Evolutionary conservation across 1,140 invertebrate genomes (phyloP), one percentile per base, ranked within the genome.

Genomic region (Acyrthosiphon pisum): DNA sequence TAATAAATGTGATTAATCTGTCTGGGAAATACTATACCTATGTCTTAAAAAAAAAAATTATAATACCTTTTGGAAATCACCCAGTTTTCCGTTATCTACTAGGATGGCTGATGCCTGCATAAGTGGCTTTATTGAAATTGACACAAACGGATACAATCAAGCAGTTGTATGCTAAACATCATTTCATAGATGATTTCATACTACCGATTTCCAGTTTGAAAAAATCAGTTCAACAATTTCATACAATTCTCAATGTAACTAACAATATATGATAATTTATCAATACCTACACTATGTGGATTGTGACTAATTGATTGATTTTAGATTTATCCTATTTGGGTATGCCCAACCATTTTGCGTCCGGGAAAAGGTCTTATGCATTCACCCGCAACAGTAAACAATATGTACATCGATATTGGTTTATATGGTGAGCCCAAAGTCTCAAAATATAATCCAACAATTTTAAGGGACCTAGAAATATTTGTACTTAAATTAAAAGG

Each of bases 181-280:
- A 98, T 95, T 96, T 98, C n/a, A 96, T 98, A 90, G 97, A 98
- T 95, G 98, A 98, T 94, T 97, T 98, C 97, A 95, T 98, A 87
- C 96, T 98, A 7, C 98, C 98, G 0, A 95, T 98, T 37, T 95
- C 95, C 30, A 95, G 95, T 6, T 94, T 98, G 20, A 95, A 96
- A 94, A 95, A 96, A 6, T 96, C 97, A 35, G 95, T 98, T 3
- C 93, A 96, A 35, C 95, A 96, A 46, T 97, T 98, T 94, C 96
- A 98, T 94, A 95, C 97, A 26, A 96, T 97, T 94, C 95, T 98
- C 93, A 95, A 97, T 95, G 97, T 97, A 94, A 94, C 91, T 44
- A 44, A 41, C 89, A 9, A 60, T 35, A 88, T 26, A 48, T 83
- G 6, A 37, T 44, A 41, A 87, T 26, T 48, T 20, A 48, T 48